Percentiles rank a stretch among this genome's conserved stretches.
phyloP scores from a whole-genome alignment of 2,888 invertebrate species.

The Chorisops tibialis region DNA sequence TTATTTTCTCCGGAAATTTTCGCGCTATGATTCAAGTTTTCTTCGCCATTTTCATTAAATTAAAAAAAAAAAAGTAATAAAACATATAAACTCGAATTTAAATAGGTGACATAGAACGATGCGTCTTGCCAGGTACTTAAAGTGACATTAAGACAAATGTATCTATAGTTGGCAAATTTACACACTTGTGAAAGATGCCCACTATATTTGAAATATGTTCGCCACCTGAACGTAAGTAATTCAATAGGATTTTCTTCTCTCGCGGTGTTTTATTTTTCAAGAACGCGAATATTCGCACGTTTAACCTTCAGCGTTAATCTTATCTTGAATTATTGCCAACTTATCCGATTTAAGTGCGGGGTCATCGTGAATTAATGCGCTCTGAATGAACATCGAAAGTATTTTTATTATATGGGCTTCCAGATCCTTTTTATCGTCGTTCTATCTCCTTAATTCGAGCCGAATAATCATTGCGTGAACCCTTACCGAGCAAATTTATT shows the following conservation, averaged over 20 bases:
- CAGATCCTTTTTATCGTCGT: too few relatives aligned
- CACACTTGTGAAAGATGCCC: neutral
- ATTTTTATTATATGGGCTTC: too few relatives aligned
- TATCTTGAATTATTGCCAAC: conserved; percentile 21
- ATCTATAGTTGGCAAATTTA: neutral
- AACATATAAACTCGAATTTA: too few relatives aligned
- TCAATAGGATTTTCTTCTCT: conserved; percentile 3
- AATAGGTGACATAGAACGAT: too few relatives aligned
- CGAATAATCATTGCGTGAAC: too few relatives aligned
- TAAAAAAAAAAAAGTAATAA: too few relatives aligned
- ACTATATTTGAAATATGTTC: conserved; percentile 12
- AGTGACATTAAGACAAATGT: conserved; percentile 23
- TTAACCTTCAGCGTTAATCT: conserved; percentile 22
- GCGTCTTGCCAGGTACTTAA: neutral
- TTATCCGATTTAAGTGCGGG: neutral
- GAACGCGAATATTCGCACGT: conserved; percentile 15
- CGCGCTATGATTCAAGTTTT: neutral
- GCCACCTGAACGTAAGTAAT: conserved; percentile 17
- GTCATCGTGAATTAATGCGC: conserved; percentile 21
- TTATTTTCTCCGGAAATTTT: conserved; percentile 4
- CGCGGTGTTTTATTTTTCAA: conserved; percentile 12
- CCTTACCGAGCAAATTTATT: too few relatives aligned
- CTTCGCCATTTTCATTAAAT: too few relatives aligned
- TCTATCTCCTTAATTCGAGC: too few relatives aligned
- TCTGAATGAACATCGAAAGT: too few relatives aligned